phyloP scores from a whole-genome alignment of 2,797 vertebrate genomes.

The Aeoliscus strigatus region DNA sequence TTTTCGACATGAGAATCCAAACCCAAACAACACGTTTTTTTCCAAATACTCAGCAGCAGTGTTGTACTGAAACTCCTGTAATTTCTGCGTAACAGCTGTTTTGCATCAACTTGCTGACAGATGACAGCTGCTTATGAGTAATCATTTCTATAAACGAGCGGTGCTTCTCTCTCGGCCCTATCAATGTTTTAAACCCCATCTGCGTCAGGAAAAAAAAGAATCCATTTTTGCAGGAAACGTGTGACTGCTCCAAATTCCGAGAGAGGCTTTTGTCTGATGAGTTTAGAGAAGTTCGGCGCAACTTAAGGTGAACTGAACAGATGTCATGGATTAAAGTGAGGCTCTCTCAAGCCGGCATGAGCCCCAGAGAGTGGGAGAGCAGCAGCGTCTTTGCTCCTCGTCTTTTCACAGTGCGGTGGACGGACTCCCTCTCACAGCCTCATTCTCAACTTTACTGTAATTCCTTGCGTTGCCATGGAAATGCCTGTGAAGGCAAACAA shows the following conservation, averaged over 20 bases:
- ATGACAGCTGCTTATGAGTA: slow-evolving; percentile 15
- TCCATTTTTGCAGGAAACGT: slow-evolving; percentile 36
- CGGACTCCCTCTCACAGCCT: slow-evolving; percentile 22
- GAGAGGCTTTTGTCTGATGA: slow-evolving; percentile 19
- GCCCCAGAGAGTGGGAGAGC: slow-evolving; percentile 9
- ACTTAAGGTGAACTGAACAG: slow-evolving; percentile 22
- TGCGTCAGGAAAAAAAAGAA: slow-evolving; percentile 50
- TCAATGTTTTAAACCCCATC: slow-evolving; percentile 62
- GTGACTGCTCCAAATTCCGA: slow-evolving; percentile 17
- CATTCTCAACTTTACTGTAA: slow-evolving; percentile 40
- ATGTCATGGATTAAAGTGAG: slow-evolving; percentile 18
- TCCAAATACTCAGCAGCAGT: background rate
- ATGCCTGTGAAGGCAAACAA: slow-evolving; percentile 54
- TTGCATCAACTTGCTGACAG: no score
- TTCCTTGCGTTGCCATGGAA: slow-evolving; percentile 58
- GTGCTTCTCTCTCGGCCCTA: slow-evolving; percentile 25
- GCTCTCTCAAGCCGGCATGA: no score
- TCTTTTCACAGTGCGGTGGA: slow-evolving; percentile 42
- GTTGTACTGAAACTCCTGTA: slow-evolving; percentile 1
- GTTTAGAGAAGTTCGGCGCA: slow-evolving; percentile 18
- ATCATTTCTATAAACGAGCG: slow-evolving; percentile 23
- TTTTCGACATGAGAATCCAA: slow-evolving; percentile 3
- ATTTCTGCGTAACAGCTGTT: no score
- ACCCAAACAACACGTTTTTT: background rate
- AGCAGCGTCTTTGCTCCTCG: slow-evolving; percentile 32